These are phyloP conservation scores for Oryctes rhinoceros DNA, from an alignment of 1,140 invertebrate genomes.

Conservation along the genomic window DNA sequence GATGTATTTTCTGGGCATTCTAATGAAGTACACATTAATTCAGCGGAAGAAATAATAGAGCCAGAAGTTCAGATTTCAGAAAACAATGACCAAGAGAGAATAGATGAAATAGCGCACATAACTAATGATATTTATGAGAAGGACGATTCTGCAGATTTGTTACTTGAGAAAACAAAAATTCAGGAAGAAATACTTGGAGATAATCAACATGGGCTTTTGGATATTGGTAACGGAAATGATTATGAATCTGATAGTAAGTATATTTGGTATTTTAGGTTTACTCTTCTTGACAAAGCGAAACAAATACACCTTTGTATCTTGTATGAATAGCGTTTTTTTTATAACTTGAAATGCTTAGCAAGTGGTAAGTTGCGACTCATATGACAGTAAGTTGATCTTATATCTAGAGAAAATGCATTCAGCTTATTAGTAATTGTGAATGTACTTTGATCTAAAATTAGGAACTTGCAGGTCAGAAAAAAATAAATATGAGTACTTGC, in stretches of 20 bases:
- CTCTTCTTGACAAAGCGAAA: no score
- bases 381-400: no score
- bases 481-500: no score
- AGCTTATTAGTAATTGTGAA: no score
- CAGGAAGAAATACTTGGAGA: conserved; percentile 39
- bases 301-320: no score
- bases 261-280: not conserved
- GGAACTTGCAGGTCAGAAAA: no score
- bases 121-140: conserved; percentile 40
- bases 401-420: no score
- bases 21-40: conserved; percentile 6
- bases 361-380: no score
- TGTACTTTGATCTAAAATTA: no score
- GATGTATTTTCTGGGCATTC: conserved; percentile 48
- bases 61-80: conserved; percentile 54
- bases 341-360: no score
- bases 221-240: conserved; percentile 38
- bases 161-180: conserved; percentile 38
- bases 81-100: conserved; percentile 41
- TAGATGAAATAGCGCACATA: not conserved
- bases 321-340: no score
- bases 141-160: conserved; percentile 40
- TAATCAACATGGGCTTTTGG: not conserved
- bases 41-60: conserved; percentile 47
- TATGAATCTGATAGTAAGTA: conserved; percentile 3